Conservation (phyloP, 2,797 vertebrate genomes). For the Paratrypauchen microcephalus region DNA sequence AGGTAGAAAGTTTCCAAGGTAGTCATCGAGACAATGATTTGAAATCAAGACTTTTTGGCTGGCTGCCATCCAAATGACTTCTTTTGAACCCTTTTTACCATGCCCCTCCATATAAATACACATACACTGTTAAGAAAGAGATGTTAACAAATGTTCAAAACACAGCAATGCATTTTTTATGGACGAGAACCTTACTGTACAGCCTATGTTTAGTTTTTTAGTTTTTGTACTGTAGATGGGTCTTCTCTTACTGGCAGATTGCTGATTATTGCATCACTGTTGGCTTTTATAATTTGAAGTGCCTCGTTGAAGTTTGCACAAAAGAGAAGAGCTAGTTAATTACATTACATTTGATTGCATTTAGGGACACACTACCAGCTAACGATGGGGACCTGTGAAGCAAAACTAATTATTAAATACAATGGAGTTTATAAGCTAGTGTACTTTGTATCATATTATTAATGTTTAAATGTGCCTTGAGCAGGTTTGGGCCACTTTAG, state of each 20-base stretch:
- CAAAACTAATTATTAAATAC: slow-evolving; percentile 19
- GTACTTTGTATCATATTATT: slow-evolving; percentile 17
- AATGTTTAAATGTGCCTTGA: slow-evolving; percentile 22
- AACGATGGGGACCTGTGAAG: slow-evolving; percentile 18
- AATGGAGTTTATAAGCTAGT: slow-evolving; percentile 10
- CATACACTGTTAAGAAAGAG: slow-evolving; percentile 13
- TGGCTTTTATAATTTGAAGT: slow-evolving; percentile 10
- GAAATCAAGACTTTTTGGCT: too few species aligned
- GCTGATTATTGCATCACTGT: not conserved
- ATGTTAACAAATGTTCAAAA: slow-evolving; percentile 14
- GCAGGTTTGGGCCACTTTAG: slow-evolving; percentile 41
- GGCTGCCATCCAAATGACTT: too few species aligned
- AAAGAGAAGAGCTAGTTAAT: slow-evolving; percentile 8
- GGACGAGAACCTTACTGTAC: slow-evolving; percentile 3
- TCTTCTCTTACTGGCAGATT: not conserved
- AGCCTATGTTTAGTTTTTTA: slow-evolving; percentile 22
- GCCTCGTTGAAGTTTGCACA: slow-evolving; percentile 10
- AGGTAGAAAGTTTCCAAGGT: too few species aligned
- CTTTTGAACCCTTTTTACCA: too few species aligned
- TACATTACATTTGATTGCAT: slow-evolving; percentile 1
- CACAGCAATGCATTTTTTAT: slow-evolving; percentile 14
- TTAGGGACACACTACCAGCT: not conserved
- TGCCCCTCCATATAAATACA: not conserved
- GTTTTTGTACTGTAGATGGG: not conserved
- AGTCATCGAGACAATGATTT: too few species aligned